These are phyloP conservation scores for Hedychridium roseum DNA, from an alignment of 2,888 invertebrate genomes.

Conservation along the genomic window DNA sequence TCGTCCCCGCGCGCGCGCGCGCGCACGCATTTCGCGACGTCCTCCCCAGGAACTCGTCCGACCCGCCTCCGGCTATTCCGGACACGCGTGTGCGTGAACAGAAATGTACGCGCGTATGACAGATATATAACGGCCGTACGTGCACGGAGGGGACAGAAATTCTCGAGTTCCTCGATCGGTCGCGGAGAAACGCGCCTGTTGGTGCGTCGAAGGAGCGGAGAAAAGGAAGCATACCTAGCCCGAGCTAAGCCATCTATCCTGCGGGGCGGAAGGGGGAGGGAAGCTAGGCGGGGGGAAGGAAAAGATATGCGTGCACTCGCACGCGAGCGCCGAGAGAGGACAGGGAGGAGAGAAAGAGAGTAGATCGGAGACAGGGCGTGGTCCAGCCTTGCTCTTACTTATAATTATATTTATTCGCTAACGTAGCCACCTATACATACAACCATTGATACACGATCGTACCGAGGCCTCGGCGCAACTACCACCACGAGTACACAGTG, in stretches of 20 bases:
- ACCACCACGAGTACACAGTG: conserved; percentile 11
- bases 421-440: conserved; percentile 36
- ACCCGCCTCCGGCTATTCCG: conserved; percentile 19
- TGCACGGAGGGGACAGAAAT: neutral
- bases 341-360: conserved; percentile 46
- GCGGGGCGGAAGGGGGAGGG: conserved; percentile 8
- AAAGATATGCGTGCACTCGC: neutral
- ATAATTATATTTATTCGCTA: conserved; percentile 58
- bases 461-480: conserved; percentile 44
- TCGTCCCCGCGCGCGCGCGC: conserved; percentile 2
- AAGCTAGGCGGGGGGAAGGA: conserved; percentile 3
- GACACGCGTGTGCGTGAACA: conserved; percentile 5
- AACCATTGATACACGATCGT: conserved; percentile 52
- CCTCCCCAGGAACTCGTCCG: conserved; percentile 18
- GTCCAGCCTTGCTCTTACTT: conserved; percentile 61
- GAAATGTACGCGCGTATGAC: neutral
- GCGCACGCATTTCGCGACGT: conserved; percentile 23
- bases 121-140: conserved; percentile 8
- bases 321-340: conserved; percentile 13
- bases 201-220: too few relatives aligned
- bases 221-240: conserved; percentile 48
- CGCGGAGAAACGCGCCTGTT: conserved; percentile 5
- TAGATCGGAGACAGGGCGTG: conserved; percentile 61
- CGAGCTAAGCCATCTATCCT: conserved; percentile 46
- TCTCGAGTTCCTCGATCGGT: neutral